Conservation (phyloP, 2,113 vertebrate species). For the Semicossyphus pulcher region DNA sequence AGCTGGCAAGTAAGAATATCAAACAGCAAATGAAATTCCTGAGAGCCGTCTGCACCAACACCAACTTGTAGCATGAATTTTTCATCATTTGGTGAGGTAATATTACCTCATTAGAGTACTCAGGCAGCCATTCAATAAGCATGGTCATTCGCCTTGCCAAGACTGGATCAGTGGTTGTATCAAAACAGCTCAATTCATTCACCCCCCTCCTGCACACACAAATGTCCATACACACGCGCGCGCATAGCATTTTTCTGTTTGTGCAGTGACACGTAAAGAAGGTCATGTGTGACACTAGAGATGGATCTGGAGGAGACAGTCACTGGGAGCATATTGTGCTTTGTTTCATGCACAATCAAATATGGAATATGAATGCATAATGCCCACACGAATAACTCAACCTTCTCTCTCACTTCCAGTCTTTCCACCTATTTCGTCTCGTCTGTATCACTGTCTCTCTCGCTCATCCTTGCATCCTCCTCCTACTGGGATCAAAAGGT, state of each 20-base stretch:
- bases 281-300: slow-evolving; percentile 9
- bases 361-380: slow-evolving; percentile 24
- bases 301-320: neutral
- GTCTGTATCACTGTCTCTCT: slow-evolving; percentile 18
- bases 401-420: neutral
- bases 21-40: slow-evolving; percentile 83
- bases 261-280: slow-evolving; percentile 10
- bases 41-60: slow-evolving; percentile 76
- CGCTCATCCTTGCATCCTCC: slow-evolving; percentile 30
- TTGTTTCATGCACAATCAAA: slow-evolving; percentile 18
- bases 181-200: slow-evolving; percentile 58
- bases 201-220: slow-evolving; percentile 5
- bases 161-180: slow-evolving; percentile 60
- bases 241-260: neutral
- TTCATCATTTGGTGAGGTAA: slow-evolving; percentile 79
- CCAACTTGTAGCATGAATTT: slow-evolving; percentile 82
- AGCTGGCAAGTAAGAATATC: slow-evolving; percentile 82
- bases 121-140: slow-evolving; percentile 76
- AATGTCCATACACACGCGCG: neutral
- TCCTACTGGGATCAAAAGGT: slow-evolving; percentile 53
- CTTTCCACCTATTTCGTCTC: slow-evolving; percentile 19
- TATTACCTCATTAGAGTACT: slow-evolving; percentile 82
- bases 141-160: slow-evolving; percentile 69
- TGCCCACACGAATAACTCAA: no score
- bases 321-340: neutral